Evolutionary conservation across 2,113 vertebrate genomes (phyloP).

Genomic region (Prunella himalayana): DNA sequence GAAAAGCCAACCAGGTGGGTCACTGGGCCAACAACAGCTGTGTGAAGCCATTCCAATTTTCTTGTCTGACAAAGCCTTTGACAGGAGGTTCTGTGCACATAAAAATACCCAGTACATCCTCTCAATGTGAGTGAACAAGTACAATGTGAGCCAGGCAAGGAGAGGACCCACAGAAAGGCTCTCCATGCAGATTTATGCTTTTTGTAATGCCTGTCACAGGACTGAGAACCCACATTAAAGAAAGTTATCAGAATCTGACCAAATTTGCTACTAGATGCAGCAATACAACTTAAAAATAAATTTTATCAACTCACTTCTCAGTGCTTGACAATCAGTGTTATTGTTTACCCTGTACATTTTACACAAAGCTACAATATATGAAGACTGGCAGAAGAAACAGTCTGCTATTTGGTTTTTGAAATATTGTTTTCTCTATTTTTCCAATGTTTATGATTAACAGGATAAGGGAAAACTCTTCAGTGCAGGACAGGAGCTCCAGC

Average conservation of each 20-base stretch:
- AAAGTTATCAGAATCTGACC: background rate
- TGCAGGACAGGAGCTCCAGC: background rate
- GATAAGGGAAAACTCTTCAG: background rate
- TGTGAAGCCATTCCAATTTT: background rate
- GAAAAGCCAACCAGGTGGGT: background rate
- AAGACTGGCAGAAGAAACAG: background rate
- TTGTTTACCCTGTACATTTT: background rate
- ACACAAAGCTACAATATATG: background rate
- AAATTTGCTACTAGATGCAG: background rate
- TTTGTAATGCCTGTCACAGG: background rate
- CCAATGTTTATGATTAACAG: background rate
- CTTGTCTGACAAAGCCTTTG: background rate
- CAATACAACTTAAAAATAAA: background rate
- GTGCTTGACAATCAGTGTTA: background rate
- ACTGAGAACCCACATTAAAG: background rate
- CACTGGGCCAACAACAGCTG: background rate
- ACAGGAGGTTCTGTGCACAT: background rate
- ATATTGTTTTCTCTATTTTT: background rate
- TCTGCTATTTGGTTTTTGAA: background rate
- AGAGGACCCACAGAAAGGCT: background rate
- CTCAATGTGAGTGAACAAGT: rapidly evolving
- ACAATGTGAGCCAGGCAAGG: background rate
- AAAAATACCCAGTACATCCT: background rate
- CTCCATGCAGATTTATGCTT: background rate
- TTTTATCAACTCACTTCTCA: background rate